Evolutionary conservation across 2,797 vertebrate species (phyloP).

Genomic region (Australoheros facetus): DNA sequence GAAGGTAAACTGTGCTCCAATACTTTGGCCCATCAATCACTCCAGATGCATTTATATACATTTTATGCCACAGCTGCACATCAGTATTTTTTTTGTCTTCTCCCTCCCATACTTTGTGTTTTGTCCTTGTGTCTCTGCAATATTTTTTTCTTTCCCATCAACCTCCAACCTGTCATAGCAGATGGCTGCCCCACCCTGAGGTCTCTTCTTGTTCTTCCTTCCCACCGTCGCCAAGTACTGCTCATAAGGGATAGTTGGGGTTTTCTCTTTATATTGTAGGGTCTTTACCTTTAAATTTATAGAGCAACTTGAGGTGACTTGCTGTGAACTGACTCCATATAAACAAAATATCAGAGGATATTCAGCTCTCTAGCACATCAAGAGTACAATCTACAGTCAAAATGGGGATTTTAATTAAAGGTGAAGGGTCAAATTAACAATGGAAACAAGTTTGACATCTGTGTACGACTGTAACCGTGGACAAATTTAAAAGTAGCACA

Average conservation of each 20-base stretch:
- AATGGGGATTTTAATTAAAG: background rate
- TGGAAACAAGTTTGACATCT: background rate
- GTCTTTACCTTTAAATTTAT: background rate
- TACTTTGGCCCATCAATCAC: background rate
- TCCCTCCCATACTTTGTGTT: background rate
- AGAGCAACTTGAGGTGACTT: background rate
- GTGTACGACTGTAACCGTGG: background rate
- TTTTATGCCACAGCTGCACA: background rate
- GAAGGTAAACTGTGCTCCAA: background rate
- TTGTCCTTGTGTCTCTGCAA: background rate
- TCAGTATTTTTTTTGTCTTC: background rate
- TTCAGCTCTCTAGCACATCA: background rate
- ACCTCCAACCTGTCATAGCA: background rate
- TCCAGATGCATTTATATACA: background rate
- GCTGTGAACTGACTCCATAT: accelerated
- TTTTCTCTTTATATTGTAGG: background rate
- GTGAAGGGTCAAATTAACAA: slow-evolving; percentile 7
- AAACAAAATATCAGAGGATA: background rate
- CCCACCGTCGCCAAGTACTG: background rate
- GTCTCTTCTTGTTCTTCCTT: background rate
- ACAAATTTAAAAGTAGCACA: slow-evolving; percentile 24
- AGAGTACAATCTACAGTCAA: background rate
- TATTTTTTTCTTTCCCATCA: too few relatives aligned
- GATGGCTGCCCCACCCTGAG: background rate
- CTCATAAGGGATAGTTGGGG: accelerated